A percentile compares a stretch with the other conserved stretches of the same genome.
These are phyloP conservation scores for Sepioteuthis lessoniana DNA, from an alignment of 2,888 invertebrate species.

Conservation along the genomic window DNA sequence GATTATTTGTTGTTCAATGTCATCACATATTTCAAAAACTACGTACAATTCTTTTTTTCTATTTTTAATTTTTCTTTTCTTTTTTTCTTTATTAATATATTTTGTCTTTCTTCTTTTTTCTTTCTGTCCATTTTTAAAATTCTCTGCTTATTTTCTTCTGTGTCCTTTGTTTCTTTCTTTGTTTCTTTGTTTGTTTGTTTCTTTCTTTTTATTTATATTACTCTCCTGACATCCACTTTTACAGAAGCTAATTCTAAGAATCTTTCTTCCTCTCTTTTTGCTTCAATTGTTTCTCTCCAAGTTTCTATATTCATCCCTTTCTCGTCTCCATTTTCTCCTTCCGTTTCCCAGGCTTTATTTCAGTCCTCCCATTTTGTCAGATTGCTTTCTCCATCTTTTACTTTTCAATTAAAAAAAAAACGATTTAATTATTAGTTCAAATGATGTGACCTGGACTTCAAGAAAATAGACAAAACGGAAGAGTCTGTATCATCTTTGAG, in stretches of 20 bases:
- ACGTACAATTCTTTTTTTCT: no score
- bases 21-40: no score
- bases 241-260: background rate
- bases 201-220: no score
- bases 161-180: no score
- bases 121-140: no score
- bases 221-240: background rate
- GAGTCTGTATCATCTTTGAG: background rate
- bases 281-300: background rate
- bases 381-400: background rate
- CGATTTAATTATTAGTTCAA: constrained; percentile 3
- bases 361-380: background rate
- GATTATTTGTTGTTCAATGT: no score
- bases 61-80: no score
- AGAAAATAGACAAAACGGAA: background rate
- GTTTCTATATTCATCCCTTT: background rate
- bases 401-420: constrained; percentile 11
- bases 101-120: no score
- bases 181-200: no score
- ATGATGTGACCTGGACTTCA: background rate
- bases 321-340: background rate
- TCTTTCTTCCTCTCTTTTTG: background rate
- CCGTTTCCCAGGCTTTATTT: background rate
- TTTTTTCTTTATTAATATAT: no score
- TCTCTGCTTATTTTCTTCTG: no score